phyloP scores from a whole-genome alignment of 2,888 invertebrate species.

The Cabera pusaria region DNA sequence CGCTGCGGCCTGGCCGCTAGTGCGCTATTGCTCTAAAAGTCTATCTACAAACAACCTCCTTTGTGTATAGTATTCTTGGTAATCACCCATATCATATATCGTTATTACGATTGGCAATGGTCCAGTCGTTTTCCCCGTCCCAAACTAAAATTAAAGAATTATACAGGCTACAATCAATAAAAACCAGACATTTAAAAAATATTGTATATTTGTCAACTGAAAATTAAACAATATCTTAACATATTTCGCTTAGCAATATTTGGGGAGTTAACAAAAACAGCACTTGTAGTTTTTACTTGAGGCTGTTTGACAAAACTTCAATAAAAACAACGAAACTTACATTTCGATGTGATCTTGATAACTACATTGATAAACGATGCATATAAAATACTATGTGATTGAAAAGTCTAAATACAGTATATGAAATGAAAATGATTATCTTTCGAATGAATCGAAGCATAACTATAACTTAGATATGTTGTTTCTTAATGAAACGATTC shows the following conservation, averaged over 20 bases:
- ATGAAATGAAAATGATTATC: no score
- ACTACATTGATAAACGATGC: conserved; percentile 24
- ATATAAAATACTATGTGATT: no score
- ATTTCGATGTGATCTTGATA: conserved; percentile 21
- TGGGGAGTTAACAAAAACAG: conserved; percentile 70
- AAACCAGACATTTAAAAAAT: conserved; percentile 59
- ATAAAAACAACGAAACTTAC: conserved; percentile 46
- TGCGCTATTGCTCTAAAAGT: no score
- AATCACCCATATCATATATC: no score
- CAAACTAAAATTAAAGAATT: no score
- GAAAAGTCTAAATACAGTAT: no score
- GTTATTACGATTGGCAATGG: no score
- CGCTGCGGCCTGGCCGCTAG: no score
- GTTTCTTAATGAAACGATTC: conserved; percentile 54
- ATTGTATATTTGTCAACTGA: conserved; percentile 81
- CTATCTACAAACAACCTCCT: no score
- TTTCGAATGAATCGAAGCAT: conserved; percentile 31
- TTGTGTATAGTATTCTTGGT: no score
- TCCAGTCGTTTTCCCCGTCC: no score
- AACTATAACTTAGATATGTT: conserved; percentile 45
- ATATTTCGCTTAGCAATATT: conserved; percentile 69
- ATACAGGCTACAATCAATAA: no score
- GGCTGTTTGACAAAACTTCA: conserved; percentile 40
- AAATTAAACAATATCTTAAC: conserved; percentile 78
- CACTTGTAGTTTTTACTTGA: conserved; percentile 61